Percentiles rank a stretch among this genome's conserved stretches.
Conservation (phyloP, 2,113 vertebrate genomes). For the Psittacara wagleri region DNA sequence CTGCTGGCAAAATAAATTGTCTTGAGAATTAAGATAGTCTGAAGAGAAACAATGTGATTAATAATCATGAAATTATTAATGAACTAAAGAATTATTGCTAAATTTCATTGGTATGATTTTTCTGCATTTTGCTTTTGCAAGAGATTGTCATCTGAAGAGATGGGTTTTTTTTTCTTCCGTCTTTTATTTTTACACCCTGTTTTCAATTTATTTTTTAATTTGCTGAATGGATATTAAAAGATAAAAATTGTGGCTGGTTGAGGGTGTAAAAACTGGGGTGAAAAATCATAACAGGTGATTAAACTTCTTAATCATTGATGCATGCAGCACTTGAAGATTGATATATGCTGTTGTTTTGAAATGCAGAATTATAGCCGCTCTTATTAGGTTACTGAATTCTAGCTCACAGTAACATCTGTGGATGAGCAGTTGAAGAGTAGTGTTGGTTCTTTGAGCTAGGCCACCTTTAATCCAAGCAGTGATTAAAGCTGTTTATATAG, state of each 20-base stretch:
- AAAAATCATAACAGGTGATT: not conserved
- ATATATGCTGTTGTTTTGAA: not conserved
- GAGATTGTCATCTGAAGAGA: not conserved
- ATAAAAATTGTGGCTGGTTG: not conserved
- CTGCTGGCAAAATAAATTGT: not conserved
- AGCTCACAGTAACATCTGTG: not conserved
- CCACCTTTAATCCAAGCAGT: not conserved
- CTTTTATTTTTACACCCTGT: not conserved
- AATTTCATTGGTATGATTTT: not conserved
- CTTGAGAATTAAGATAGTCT: not conserved
- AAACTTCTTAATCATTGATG: not conserved
- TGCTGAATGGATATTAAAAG: not conserved
- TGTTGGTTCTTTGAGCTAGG: not conserved
- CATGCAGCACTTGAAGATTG: not conserved
- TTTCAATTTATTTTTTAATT: not conserved
- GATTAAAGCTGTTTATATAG: not conserved
- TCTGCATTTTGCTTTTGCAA: not conserved
- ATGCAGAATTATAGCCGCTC: not conserved
- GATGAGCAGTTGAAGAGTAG: not conserved
- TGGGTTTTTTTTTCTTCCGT: not conserved
- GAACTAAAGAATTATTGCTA: not conserved
- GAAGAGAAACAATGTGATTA: rapidly evolving
- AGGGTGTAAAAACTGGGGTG: not conserved
- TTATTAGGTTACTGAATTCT: not conserved
- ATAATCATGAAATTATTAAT: not conserved